Base-by-base conservation (phyloP, 2,113 vertebrate genomes). In the Embiotoca jacksoni region DNA sequence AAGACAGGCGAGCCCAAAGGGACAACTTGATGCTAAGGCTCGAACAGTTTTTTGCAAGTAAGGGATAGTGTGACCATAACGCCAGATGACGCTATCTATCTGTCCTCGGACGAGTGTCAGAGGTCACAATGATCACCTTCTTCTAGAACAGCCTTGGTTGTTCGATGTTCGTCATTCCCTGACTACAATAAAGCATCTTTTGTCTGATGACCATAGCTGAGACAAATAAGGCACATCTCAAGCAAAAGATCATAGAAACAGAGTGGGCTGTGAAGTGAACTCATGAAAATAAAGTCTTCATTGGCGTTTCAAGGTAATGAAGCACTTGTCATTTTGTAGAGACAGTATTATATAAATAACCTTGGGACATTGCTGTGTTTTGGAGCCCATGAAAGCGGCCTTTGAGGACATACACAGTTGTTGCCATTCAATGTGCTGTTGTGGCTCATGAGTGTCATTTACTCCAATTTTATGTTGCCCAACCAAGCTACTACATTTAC, bases 61-160 rank as follows among this genome's bases (percentile, higher is more conserved):
- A 81, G 62, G 65, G 73, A 75, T 70, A 84, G 82, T 75, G 81
- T 75, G 78, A 84, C 83, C 65, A 50, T 78, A 85, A 90, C 69
- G 6, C 87, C 87, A 92, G 88, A 92, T 87, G 90, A 91, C 81
- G 77, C 88, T 89, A 50, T 91, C 81, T 74, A 57, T 88, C 85
- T 90, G 86, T 89, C 80, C 81, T 72, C 77, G 37, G 73, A 80
- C 23, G 71, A 61, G 60, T 63, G 65, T 83, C 70, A 74, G 63
- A 13, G 67, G 75, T 85, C 81, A 93, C 83, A 89, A 89, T 84
- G 67, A 85, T 81, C 71, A 86, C 72, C 74, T 80, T 90, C 84
- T 81, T 81, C 81, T 71, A 37, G 35, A 81, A 23, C 49, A 16
- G 59, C 72, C 80, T 80, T 80, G 64, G 57, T 72, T 70, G 72